Base-by-base conservation (phyloP, 2,888 invertebrate species). In the Incurvaria masculella region DNA sequence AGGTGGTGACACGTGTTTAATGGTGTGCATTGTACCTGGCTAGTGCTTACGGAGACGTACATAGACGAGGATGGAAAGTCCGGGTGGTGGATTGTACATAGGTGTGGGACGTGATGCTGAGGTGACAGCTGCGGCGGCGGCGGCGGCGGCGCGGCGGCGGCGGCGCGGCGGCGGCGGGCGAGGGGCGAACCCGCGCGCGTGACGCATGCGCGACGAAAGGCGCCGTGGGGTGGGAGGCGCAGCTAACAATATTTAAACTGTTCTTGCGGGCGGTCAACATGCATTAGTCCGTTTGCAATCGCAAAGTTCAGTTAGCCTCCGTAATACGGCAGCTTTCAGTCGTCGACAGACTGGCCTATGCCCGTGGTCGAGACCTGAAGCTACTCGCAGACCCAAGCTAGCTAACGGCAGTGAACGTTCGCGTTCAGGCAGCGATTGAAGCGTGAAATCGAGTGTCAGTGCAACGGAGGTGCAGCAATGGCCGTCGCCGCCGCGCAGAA, bases 401-500 rank as follows among this genome's bases (percentile, higher is more conserved):
- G 70, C 75, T 73, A 70, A 67, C 59, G 71, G 75, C 78, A 76
- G 79, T 79, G 78, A 74, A 75, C 72, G 57, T 41, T 59, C 63
- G 59, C 64, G 75, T 76, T 72, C 79, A 76, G 76, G 76, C 73
- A 61, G 64, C 60, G 53, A 58, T 61, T 63, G 63, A 68, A 75
- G 72, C 72, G 80, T 41, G 5, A 11, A 8, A 70, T 72, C 71
- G 66, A 66, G 74, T 75, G 72, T 67, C 60, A 57, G 62, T 41
- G 41, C 18, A 41, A 40, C 42, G 46, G 33, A 45, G 23, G 23
- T 62, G 63, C 68, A 80, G 75, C 64, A 85, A 92, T 92, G 87
- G 91, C 91, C 78, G 91, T 92, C 65, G 91, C 92, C 69, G 91
- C 92, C 70, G 92, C 92, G 57, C 92, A 93, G 81, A 93, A 93